These are phyloP conservation scores for Intellagama lesueurii DNA, from an alignment of 2,797 vertebrate species.

Conservation along the genomic window DNA sequence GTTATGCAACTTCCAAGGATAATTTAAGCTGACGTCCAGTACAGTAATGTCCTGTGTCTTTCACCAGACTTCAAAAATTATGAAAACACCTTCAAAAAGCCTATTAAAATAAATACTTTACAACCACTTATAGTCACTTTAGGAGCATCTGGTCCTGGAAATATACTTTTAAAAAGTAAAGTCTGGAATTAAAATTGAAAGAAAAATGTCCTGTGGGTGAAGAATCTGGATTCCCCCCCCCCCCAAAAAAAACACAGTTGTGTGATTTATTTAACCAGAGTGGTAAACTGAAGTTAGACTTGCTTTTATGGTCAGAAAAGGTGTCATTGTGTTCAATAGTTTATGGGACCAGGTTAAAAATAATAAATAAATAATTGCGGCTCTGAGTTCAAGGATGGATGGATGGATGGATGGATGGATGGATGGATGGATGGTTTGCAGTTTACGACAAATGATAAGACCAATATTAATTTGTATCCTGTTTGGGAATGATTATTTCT, in stretches of 20 bases:
- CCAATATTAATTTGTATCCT: too few species aligned
- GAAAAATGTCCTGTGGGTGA: neutral
- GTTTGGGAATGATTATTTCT: too few species aligned
- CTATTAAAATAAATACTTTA: slow-evolving; percentile 38
- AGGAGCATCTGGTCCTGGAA: neutral
- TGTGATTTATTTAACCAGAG: neutral
- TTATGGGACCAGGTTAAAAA: neutral
- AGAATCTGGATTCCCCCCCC: neutral
- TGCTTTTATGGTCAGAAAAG: neutral
- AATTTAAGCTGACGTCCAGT: slow-evolving; percentile 29
- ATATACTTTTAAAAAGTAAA: slow-evolving; percentile 10
- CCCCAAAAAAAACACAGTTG: neutral
- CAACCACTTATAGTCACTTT: slow-evolving; percentile 20
- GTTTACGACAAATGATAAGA: too few species aligned
- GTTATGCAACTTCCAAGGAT: slow-evolving; percentile 54
- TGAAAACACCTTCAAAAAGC: slow-evolving; percentile 52
- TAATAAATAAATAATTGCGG: neutral
- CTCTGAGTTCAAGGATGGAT: too few species aligned
- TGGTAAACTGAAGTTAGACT: neutral
- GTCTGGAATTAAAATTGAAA: neutral
- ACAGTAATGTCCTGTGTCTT: slow-evolving; percentile 50
- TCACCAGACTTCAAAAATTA: slow-evolving; percentile 32
- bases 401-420: too few species aligned
- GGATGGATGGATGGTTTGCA: too few species aligned
- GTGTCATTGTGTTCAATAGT: too few species aligned